Evolutionary conservation across 1,140 invertebrate genomes (phyloP).

Genomic region (Kradibia gibbosae): DNA sequence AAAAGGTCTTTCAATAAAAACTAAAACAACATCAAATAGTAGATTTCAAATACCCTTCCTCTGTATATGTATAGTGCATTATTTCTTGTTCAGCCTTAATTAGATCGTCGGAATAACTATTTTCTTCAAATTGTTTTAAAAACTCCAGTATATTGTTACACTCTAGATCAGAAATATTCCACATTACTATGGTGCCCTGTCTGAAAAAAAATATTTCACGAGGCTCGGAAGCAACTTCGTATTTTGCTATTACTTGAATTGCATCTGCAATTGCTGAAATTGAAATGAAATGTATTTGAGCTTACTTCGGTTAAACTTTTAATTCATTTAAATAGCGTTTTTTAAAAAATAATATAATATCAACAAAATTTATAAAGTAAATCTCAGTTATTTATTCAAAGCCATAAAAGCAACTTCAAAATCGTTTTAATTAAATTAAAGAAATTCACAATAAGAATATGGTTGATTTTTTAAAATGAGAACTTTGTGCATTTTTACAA

Average conservation of each 20-base stretch:
- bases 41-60: constrained; percentile 70
- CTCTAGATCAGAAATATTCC: constrained; percentile 92
- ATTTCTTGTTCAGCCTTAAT: constrained; percentile 86
- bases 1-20: constrained; percentile 25
- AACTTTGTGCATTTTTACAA: too few species aligned
- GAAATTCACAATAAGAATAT: too few species aligned
- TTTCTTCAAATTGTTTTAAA: constrained; percentile 77
- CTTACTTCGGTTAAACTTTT: too few species aligned
- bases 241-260: constrained; percentile 83
- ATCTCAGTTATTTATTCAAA: too few species aligned
- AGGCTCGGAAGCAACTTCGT: constrained; percentile 79
- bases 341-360: too few species aligned
- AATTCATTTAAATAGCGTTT: too few species aligned
- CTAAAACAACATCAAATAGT: background rate
- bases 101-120: constrained; percentile 79
- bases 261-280: constrained; percentile 77
- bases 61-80: constrained; percentile 84
- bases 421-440: too few species aligned
- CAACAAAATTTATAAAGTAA: too few species aligned
- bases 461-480: too few species aligned
- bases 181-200: constrained; percentile 92
- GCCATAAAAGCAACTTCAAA: too few species aligned
- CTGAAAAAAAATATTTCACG: constrained; percentile 89
- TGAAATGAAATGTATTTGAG: background rate
- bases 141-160: constrained; percentile 84